Percentiles rank a stretch among this genome's conserved stretches.
phyloP scores from a whole-genome alignment of 2,888 invertebrate genomes.

The Neoascia interrupta region DNA sequence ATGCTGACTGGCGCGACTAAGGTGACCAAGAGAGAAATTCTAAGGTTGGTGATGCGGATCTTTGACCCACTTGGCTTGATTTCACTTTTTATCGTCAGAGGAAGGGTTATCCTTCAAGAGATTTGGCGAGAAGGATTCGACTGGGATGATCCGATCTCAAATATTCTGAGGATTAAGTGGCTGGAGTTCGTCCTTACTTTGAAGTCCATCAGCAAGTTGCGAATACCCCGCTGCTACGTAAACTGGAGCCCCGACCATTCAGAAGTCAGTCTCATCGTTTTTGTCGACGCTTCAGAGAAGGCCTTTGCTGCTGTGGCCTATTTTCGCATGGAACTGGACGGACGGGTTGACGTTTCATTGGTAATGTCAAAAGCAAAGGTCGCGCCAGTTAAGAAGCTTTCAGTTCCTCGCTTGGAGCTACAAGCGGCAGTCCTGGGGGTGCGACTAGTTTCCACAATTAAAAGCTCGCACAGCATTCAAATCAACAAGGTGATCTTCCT shows the following conservation, averaged over 20 bases:
- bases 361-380: conserved; percentile 16
- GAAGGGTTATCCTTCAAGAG: conserved; percentile 18
- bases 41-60: conserved; percentile 10
- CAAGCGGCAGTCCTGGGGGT: conserved; percentile 3
- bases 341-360: neutral
- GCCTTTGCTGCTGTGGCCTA: conserved; percentile 4
- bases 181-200: neutral
- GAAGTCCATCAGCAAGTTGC: neutral
- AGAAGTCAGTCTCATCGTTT: neutral
- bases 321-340: neutral
- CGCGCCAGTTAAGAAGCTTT: conserved; percentile 1
- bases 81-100: conserved; percentile 9
- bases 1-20: neutral
- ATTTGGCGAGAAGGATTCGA: conserved; percentile 23
- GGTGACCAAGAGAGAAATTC: neutral
- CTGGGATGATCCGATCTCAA: conserved; percentile 17
- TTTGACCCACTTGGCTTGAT: conserved; percentile 21
- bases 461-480: neutral
- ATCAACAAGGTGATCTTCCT: neutral
- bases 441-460: neutral
- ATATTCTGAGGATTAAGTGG: neutral
- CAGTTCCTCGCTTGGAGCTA: conserved; percentile 1
- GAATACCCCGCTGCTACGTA: too few relatives aligned
- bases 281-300: conserved; percentile 14
- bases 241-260: conserved; percentile 6